These are phyloP conservation scores for Isaurus tuberculatus DNA, from an alignment of 92 coral and sea anemone species.

Conservation along the genomic window DNA sequence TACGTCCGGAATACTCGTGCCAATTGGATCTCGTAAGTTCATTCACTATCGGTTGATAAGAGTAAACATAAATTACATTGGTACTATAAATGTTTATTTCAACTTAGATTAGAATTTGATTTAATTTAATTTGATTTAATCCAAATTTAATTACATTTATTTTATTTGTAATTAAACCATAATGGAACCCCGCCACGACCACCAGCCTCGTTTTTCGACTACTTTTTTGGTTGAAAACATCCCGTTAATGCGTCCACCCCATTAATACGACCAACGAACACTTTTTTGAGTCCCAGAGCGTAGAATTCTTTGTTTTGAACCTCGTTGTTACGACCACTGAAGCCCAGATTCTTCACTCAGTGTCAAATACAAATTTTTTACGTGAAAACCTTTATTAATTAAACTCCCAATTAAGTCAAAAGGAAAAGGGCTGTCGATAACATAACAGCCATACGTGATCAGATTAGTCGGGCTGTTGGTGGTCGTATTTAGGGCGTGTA, in stretches of 20 bases:
- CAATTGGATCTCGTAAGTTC: constrained; percentile 55
- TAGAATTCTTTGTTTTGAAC: background rate
- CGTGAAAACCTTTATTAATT: background rate
- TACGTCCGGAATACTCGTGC: constrained; percentile 38
- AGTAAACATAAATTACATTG: too few species aligned
- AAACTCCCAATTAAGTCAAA: background rate
- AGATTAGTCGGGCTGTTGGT: constrained; percentile 6
- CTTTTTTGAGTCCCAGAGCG: background rate
- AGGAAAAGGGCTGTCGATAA: constrained; percentile 2
- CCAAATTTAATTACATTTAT: background rate
- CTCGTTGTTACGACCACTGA: background rate
- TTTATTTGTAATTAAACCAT: background rate
- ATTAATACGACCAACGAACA: background rate
- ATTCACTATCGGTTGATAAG: constrained; percentile 12
- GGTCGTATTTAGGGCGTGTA: background rate
- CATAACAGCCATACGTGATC: background rate
- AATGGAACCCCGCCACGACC: background rate
- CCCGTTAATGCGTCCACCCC: background rate
- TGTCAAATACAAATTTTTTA: background rate
- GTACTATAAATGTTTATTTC: background rate
- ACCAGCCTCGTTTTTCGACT: background rate
- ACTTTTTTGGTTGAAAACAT: background rate
- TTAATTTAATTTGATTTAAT: too few species aligned
- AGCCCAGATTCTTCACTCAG: background rate
- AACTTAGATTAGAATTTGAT: constrained; percentile 1